A percentile compares a stretch with the other conserved stretches of the same genome.
phyloP scores from a whole-genome alignment of 2,113 vertebrate species.

The Tauraco erythrolophus region DNA sequence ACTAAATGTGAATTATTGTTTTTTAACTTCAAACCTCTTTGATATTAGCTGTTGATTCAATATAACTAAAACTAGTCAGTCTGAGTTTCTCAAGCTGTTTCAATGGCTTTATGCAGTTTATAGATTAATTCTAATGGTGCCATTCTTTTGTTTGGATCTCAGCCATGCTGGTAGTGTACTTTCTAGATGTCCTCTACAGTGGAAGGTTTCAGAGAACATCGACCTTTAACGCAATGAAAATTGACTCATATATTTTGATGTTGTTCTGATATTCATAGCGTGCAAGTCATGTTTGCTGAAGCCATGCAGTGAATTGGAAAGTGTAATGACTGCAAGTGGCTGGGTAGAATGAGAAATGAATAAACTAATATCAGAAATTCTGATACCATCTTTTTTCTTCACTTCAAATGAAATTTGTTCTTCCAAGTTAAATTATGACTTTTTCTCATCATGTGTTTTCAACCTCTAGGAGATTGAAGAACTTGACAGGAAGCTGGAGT shows the following conservation, averaged over 20 bases:
- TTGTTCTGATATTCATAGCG: neutral
- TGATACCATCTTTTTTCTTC: constrained; percentile 31
- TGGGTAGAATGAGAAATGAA: neutral
- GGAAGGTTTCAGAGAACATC: neutral
- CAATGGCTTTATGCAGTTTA: neutral
- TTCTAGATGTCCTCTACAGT: neutral
- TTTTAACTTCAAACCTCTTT: neutral
- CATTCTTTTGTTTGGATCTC: neutral
- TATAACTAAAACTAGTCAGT: neutral
- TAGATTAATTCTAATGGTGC: neutral
- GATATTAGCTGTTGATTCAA: neutral
- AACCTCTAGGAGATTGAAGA: constrained; percentile 74
- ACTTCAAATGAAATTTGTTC: neutral
- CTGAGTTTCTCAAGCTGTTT: neutral
- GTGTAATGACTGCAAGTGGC: neutral
- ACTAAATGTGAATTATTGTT: neutral
- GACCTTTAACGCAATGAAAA: neutral
- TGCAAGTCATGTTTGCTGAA: constrained; percentile 23
- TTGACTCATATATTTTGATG: neutral
- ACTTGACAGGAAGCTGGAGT: constrained; percentile 73
- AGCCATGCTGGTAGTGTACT: neutral
- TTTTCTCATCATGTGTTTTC: neutral
- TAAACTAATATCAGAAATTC: constrained; percentile 1
- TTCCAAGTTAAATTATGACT: neutral
- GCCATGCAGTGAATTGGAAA: neutral